Percentiles rank a stretch among this genome's conserved stretches.
These are phyloP conservation scores for Triplophysa dalaica DNA, from an alignment of 2,113 vertebrate species.

Conservation along the genomic window DNA sequence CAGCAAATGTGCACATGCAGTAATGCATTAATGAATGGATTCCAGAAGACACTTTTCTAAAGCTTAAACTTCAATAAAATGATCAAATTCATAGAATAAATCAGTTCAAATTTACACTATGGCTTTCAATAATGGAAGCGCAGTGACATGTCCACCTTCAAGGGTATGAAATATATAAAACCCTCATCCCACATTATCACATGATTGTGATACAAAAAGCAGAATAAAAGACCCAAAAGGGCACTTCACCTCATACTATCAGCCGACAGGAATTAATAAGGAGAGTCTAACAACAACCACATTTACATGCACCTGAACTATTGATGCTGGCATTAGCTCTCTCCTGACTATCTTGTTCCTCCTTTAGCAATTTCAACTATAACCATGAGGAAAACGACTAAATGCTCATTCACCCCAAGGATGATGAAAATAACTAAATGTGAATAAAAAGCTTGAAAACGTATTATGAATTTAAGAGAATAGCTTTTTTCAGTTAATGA, in stretches of 20 bases:
- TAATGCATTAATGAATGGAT: neutral
- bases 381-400: no score
- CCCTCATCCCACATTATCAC: neutral
- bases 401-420: no score
- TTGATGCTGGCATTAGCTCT: neutral
- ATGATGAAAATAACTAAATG: no score
- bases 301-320: neutral
- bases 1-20: neutral
- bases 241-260: conserved; percentile 4
- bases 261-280: conserved; percentile 1
- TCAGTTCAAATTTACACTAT: no score
- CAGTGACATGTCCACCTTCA: neutral
- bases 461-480: no score
- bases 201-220: neutral
- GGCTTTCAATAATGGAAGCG: neutral
- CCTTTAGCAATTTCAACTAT: neutral
- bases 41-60: neutral
- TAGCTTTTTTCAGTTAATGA: no score
- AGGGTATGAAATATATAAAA: neutral
- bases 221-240: neutral
- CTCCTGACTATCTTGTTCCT: neutral
- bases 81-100: neutral
- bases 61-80: neutral
- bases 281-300: conserved; percentile 7
- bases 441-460: no score